phyloP scores from a whole-genome alignment of 2,888 invertebrate species.

The Aphodius sticticus region DNA sequence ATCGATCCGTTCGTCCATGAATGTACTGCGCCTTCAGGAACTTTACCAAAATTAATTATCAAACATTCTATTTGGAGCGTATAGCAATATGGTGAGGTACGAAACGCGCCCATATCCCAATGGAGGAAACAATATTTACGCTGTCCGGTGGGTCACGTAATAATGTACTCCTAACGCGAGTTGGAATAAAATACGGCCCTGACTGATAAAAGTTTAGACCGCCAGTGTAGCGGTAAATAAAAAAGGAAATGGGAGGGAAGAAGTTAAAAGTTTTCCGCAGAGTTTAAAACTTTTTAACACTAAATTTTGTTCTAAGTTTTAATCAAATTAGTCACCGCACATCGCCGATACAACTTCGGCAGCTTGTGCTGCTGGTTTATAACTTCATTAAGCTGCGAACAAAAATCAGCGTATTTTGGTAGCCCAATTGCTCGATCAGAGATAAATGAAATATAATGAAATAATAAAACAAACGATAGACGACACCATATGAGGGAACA shows the following conservation, averaged over 20 bases:
- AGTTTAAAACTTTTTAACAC: not conserved
- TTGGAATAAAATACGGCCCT: not conserved
- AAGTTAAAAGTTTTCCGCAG: not conserved
- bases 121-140: not conserved
- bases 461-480: too few relatives aligned
- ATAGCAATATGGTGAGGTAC: not conserved
- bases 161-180: conserved; percentile 4
- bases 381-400: not conserved
- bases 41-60: conserved; percentile 4
- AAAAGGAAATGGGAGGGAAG: not conserved
- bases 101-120: not conserved
- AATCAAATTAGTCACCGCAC: conserved; percentile 4
- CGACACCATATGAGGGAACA: too few relatives aligned
- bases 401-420: not conserved
- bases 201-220: conserved; percentile 4
- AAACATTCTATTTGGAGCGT: not conserved
- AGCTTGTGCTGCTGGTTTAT: not conserved
- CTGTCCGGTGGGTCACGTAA: conserved; percentile 4
- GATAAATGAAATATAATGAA: not conserved
- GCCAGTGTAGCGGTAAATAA: not conserved
- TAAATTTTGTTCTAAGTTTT: not conserved
- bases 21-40: not conserved
- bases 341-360: conserved; percentile 4
- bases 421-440: not conserved
- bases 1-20: not conserved